Evolutionary conservation across 2,797 vertebrate genomes (phyloP).

Genomic region (Thaleichthys pacificus): DNA sequence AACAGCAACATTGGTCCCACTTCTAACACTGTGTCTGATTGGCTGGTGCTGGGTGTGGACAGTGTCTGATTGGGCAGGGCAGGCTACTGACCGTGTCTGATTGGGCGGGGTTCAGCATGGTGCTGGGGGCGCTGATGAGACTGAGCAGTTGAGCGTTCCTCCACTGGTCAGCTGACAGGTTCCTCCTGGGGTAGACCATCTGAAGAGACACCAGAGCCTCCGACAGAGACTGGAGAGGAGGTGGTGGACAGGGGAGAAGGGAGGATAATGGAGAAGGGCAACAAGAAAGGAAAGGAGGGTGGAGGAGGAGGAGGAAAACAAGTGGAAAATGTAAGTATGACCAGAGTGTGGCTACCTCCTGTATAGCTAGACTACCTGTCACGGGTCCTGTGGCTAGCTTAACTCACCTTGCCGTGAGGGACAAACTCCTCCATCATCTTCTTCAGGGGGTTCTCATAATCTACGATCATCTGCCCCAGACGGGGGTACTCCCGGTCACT

Average conservation of each 20-base stretch:
- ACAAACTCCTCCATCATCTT: constrained; percentile 99
- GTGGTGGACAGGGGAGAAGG: background rate
- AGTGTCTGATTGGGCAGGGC: background rate
- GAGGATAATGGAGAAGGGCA: too few species aligned
- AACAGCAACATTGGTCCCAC: background rate
- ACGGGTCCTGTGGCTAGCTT: too few species aligned
- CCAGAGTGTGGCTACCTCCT: too few species aligned
- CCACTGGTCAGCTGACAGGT: constrained; percentile 98
- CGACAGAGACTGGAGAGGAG: constrained; percentile 84
- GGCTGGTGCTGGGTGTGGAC: background rate
- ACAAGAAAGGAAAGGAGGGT: too few species aligned
- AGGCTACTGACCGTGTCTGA: constrained; percentile 86
- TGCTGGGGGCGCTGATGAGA: constrained; percentile 96
- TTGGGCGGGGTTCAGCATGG: constrained; percentile 98
- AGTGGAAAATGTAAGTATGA: background rate
- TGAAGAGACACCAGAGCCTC: constrained; percentile 96
- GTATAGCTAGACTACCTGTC: too few species aligned
- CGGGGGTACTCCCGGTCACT: constrained; percentile 97
- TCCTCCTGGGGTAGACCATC: constrained; percentile 96
- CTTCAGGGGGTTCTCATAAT: constrained; percentile 98
- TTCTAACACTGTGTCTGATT: background rate
- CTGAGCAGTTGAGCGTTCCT: constrained; percentile 96
- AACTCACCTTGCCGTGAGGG: constrained; percentile 92
- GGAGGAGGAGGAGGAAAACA: background rate
- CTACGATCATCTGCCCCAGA: constrained; percentile 98